Conservation (phyloP, 2,797 vertebrate species). For the Chloroceryle inda region DNA sequence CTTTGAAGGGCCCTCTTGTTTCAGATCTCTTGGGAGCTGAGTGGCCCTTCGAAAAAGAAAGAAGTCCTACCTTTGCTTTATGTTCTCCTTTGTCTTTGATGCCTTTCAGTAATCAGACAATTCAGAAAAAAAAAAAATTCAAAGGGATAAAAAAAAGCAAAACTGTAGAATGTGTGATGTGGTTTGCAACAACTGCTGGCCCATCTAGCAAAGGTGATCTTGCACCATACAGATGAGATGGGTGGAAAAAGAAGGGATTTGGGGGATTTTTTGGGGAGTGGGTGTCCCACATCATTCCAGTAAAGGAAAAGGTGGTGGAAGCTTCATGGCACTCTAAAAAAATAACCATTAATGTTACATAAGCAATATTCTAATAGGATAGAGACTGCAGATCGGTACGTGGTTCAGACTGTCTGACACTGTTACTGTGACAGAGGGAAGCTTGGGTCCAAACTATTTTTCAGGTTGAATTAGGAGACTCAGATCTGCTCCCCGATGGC, state of each 20-base stretch:
- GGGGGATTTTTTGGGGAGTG: accelerated
- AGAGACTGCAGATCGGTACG: not conserved
- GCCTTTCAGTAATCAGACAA: not conserved
- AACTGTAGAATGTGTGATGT: not conserved
- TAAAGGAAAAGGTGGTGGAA: not conserved
- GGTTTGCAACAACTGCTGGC: not conserved
- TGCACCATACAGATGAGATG: not conserved
- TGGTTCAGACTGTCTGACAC: not conserved
- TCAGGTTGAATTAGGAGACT: not conserved
- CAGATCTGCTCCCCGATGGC: not conserved
- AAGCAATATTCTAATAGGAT: not conserved
- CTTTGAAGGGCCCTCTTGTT: slow-evolving; percentile 6
- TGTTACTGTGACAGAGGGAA: not conserved
- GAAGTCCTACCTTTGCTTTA: slow-evolving; percentile 14
- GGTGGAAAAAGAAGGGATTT: not conserved
- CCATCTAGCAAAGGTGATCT: not conserved
- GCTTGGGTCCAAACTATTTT: not conserved
- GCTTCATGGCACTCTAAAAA: not conserved
- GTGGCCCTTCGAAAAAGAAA: not conserved
- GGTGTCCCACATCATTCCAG: not conserved
- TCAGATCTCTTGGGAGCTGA: not conserved
- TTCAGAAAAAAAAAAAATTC: not conserved
- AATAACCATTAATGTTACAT: not conserved
- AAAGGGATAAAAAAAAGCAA: not conserved
- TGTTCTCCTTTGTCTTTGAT: not conserved